phyloP scores from a whole-genome alignment of 35 echinoderm and acorn worm species.

The Ophioderma brevispina region DNA sequence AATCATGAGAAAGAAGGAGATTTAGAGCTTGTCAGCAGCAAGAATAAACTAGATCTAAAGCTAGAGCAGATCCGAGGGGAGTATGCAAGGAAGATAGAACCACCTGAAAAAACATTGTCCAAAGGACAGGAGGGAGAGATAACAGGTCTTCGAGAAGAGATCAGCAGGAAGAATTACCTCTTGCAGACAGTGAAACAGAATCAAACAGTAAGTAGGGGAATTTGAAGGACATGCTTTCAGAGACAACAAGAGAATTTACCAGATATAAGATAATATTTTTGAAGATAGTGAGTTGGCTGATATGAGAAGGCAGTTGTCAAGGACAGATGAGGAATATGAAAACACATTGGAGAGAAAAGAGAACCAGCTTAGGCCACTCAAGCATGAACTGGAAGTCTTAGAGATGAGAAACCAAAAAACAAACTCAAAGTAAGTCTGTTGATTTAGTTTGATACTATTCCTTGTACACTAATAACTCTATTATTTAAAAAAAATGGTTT shows the following conservation, averaged over 20 bases:
- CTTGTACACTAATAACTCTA: no score
- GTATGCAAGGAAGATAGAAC: conserved; percentile 58
- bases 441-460: no score
- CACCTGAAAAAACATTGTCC: conserved; percentile 62
- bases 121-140: conserved; percentile 84
- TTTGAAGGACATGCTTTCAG: conserved; percentile 70
- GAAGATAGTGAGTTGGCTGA: conserved; percentile 53
- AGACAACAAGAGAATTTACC: conserved; percentile 56
- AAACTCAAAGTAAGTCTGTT: conserved; percentile 36
- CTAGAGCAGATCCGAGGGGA: conserved; percentile 71
- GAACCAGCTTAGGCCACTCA: conserved; percentile 33
- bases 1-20: conserved; percentile 54
- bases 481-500: no score
- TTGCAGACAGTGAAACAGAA: conserved; percentile 23
- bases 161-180: conserved; percentile 33
- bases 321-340: conserved; percentile 50
- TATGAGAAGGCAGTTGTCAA: conserved; percentile 39
- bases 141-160: conserved; percentile 42
- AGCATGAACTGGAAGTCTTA: conserved; percentile 54
- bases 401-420: conserved; percentile 35
- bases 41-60: conserved; percentile 75
- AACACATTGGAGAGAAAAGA: conserved; percentile 61
- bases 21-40: conserved; percentile 51
- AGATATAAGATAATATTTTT: conserved; percentile 24
- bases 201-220: conserved; percentile 56